Evolutionary conservation across 2,888 invertebrate species (phyloP).

Genomic region (Melitaea athalia): DNA sequence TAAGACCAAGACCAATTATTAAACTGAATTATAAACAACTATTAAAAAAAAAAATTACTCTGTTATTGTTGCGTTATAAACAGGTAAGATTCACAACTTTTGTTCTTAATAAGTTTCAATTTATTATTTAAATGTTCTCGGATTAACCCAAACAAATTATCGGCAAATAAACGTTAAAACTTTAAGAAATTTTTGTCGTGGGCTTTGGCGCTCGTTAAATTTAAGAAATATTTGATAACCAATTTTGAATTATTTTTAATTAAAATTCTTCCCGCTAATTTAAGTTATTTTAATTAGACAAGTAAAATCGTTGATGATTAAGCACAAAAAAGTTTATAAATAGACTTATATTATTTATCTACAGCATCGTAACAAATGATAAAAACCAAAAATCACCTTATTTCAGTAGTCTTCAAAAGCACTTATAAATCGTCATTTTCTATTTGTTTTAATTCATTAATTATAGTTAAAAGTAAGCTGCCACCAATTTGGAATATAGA

Average conservation of each 20-base stretch:
- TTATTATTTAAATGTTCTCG: conserved; percentile 22
- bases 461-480: too few relatives aligned
- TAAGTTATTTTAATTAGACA: conserved; percentile 8
- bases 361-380: too few relatives aligned
- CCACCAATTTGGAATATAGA: neutral
- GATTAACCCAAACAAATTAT: conserved; percentile 13
- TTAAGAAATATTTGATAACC: conserved; percentile 14
- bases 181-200: conserved; percentile 25
- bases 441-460: too few relatives aligned
- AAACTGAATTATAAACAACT: too few relatives aligned
- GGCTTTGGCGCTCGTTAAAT: conserved; percentile 27
- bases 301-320: neutral
- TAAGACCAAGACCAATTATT: too few relatives aligned
- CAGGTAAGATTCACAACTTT: neutral
- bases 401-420: too few relatives aligned
- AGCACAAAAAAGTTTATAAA: neutral
- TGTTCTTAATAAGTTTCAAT: conserved; percentile 17
- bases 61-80: neutral
- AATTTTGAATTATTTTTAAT: conserved; percentile 8
- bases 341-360: too few relatives aligned
- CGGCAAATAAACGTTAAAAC: conserved; percentile 21
- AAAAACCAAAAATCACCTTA: too few relatives aligned
- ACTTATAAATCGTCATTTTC: too few relatives aligned
- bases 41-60: too few relatives aligned
- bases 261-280: conserved; percentile 17